Percentiles rank a stretch among this genome's conserved stretches.
phyloP scores from a whole-genome alignment of 2,888 invertebrate species.

The Gymnocheta viridis region DNA sequence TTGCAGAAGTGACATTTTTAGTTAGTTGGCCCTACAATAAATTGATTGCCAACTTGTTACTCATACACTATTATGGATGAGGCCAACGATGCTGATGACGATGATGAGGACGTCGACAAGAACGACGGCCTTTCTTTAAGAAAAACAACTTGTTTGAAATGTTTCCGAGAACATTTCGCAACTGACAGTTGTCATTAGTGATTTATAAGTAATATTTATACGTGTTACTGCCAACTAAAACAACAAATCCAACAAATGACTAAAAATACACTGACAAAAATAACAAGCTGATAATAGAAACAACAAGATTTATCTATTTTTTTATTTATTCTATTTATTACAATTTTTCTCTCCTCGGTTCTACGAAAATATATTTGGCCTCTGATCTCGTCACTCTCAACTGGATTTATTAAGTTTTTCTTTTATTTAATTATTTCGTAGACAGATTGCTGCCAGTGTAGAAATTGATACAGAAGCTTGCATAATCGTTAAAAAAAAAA shows the following conservation, averaged over 20 bases:
- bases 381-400: neutral
- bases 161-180: slow-evolving; percentile 70
- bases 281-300: neutral
- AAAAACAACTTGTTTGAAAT: slow-evolving; percentile 69
- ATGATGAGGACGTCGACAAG: slow-evolving; percentile 10
- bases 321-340: neutral
- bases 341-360: neutral
- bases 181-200: slow-evolving; percentile 71
- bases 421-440: neutral
- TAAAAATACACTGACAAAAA: slow-evolving; percentile 41
- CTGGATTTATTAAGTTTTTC: neutral
- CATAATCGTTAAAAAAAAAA: slow-evolving; percentile 57
- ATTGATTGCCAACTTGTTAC: slow-evolving; percentile 54
- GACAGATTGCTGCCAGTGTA: slow-evolving; percentile 46
- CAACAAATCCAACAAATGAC: slow-evolving; percentile 49
- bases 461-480: slow-evolving; percentile 60
- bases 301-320: neutral
- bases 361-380: neutral
- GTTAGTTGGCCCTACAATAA: slow-evolving; percentile 59
- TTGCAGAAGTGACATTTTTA: slow-evolving; percentile 60
- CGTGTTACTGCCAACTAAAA: slow-evolving; percentile 64
- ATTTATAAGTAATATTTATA: slow-evolving; percentile 73
- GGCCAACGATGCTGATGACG: slow-evolving; percentile 40
- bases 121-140: slow-evolving; percentile 62
- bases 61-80: slow-evolving; percentile 35